These are phyloP conservation scores for Thamnophis sirtalis DNA, from an alignment of 2,113 vertebrate genomes.

Conservation along the genomic window DNA sequence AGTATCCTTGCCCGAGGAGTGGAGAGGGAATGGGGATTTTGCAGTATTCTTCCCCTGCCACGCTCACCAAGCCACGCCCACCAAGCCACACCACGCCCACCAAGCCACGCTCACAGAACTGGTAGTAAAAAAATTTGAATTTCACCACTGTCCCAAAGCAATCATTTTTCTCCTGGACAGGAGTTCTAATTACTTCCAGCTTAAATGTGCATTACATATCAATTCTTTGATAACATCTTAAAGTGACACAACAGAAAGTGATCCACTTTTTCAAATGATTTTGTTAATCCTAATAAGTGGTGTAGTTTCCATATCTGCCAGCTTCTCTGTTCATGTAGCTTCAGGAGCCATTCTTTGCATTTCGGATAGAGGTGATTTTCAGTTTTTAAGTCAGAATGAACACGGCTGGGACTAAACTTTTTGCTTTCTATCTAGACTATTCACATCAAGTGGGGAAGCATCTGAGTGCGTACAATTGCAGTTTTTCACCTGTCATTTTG, in stretches of 20 bases:
- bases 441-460: neutral
- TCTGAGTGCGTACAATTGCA: neutral
- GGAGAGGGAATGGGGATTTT: too few relatives aligned
- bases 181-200: slow-evolving; percentile 66
- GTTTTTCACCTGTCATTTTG: neutral
- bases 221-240: neutral
- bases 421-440: neutral
- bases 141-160: slow-evolving; percentile 44
- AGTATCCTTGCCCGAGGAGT: too few relatives aligned
- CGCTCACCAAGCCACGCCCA: too few relatives aligned
- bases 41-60: too few relatives aligned
- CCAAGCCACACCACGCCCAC: too few relatives aligned
- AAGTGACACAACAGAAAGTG: neutral
- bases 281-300: neutral
- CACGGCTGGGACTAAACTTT: neutral
- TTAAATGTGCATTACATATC: slow-evolving; percentile 30
- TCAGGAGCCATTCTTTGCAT: neutral
- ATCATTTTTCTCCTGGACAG: slow-evolving; percentile 72
- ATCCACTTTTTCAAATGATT: neutral
- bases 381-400: neutral
- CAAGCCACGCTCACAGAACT: too few relatives aligned
- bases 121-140: too few relatives aligned
- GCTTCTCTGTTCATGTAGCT: too few relatives aligned
- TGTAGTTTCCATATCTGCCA: neutral
- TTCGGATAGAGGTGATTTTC: neutral